Evolutionary conservation across 2,797 vertebrate species (phyloP).

Genomic region (Atherinosoma microstoma): DNA sequence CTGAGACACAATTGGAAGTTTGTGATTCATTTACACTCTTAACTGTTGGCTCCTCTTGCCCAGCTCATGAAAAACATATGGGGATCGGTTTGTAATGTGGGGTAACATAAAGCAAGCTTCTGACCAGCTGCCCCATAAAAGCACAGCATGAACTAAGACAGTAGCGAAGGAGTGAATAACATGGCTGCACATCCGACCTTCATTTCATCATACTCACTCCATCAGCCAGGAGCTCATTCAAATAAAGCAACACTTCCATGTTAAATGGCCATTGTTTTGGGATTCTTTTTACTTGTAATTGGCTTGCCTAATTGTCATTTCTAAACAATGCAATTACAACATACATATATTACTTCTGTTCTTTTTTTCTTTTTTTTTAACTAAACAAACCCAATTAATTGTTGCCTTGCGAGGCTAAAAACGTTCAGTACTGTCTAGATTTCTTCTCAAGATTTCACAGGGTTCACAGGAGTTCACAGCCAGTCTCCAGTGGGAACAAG

Average conservation of each 20-base stretch:
- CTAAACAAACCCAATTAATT: constrained; percentile 74
- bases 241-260: constrained; percentile 39
- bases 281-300: constrained; percentile 60
- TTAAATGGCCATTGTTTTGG: constrained; percentile 53
- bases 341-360: constrained; percentile 38
- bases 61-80: constrained; percentile 74
- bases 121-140: constrained; percentile 55
- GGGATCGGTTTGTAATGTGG: constrained; percentile 74
- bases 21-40: constrained; percentile 80
- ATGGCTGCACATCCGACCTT: constrained; percentile 18
- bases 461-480: constrained; percentile 75
- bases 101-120: constrained; percentile 64
- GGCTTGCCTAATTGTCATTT: constrained; percentile 61
- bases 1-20: constrained; percentile 83
- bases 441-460: constrained; percentile 72
- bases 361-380: constrained; percentile 52
- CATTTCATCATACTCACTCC: constrained; percentile 29
- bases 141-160: constrained; percentile 58
- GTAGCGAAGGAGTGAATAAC: constrained; percentile 27
- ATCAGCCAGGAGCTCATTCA: constrained; percentile 28
- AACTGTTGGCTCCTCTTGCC: constrained; percentile 41
- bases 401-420: constrained; percentile 61
- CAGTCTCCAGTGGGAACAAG: constrained; percentile 67
- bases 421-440: constrained; percentile 69
- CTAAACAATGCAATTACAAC: constrained; percentile 60